Conservation (phyloP, 1,140 invertebrate genomes). For the Sitodiplosis mosellana region DNA sequence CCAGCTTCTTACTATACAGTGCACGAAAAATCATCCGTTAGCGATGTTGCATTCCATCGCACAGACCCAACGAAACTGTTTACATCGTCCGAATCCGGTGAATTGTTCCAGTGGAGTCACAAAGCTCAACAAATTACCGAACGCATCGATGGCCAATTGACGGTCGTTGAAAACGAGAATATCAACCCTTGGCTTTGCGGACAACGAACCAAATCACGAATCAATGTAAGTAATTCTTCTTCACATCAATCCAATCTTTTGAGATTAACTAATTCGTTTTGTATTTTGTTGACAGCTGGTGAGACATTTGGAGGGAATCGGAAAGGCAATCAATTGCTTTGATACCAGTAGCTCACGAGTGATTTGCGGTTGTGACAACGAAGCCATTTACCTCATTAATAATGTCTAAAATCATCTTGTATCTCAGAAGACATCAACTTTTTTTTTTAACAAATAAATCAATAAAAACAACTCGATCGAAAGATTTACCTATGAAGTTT, state of each 20-base stretch:
- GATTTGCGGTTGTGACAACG: slow-evolving; percentile 65
- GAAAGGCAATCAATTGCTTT: slow-evolving; percentile 59
- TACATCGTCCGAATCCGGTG: slow-evolving; percentile 57
- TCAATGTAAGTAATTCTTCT: slow-evolving; percentile 37
- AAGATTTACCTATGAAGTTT: no score
- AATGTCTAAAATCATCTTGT: slow-evolving; percentile 24
- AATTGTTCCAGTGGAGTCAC: slow-evolving; percentile 72
- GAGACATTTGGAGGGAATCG: slow-evolving; percentile 41
- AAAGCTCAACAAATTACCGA: slow-evolving; percentile 24
- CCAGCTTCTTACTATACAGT: slow-evolving; percentile 63
- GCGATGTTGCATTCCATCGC: slow-evolving; percentile 68
- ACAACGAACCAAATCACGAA: slow-evolving; percentile 41
- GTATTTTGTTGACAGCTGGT: not conserved
- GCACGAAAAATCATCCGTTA: slow-evolving; percentile 46
- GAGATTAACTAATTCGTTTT: not conserved
- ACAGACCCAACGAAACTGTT: slow-evolving; percentile 65
- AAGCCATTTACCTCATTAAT: slow-evolving; percentile 58
- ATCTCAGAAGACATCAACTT: no score
- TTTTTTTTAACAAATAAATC: no score
- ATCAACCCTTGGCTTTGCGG: slow-evolving; percentile 43
- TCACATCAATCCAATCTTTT: no score
- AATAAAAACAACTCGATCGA: no score
- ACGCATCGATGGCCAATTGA: slow-evolving; percentile 24
- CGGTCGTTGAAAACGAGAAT: slow-evolving; percentile 19
- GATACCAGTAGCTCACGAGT: slow-evolving; percentile 51